These are phyloP conservation scores for Cantharis rufa DNA, from an alignment of 2,888 invertebrate species.

Conservation along the genomic window DNA sequence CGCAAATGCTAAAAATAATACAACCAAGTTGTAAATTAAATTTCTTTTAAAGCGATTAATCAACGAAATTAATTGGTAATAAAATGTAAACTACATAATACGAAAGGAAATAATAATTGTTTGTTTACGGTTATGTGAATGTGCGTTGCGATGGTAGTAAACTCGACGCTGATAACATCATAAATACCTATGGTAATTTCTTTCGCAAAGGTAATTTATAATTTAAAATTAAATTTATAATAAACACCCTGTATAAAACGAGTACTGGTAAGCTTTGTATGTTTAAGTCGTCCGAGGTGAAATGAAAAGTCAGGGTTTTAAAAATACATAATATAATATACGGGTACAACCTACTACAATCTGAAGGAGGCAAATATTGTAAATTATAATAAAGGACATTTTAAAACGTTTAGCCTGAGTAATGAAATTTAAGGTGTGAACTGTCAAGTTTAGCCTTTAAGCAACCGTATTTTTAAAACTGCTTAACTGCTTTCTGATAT, in stretches of 20 bases:
- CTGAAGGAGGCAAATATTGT: neutral
- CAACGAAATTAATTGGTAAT: neutral
- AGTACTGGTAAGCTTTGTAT: neutral
- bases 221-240: neutral
- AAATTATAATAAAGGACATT: neutral
- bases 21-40: neutral
- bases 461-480: neutral
- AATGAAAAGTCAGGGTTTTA: neutral
- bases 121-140: neutral
- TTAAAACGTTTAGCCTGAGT: neutral
- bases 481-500: neutral
- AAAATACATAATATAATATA: neutral
- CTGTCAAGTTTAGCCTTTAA: neutral
- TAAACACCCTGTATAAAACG: neutral
- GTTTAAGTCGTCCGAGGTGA: neutral
- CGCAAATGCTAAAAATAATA: neutral
- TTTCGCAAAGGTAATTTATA: neutral
- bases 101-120: neutral
- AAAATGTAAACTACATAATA: neutral
- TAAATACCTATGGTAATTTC: neutral
- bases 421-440: neutral
- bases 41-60: neutral
- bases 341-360: neutral
- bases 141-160: neutral
- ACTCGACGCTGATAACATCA: neutral